phyloP scores from a whole-genome alignment of 1,140 invertebrate genomes.

The Brachionus koreanus region DNA sequence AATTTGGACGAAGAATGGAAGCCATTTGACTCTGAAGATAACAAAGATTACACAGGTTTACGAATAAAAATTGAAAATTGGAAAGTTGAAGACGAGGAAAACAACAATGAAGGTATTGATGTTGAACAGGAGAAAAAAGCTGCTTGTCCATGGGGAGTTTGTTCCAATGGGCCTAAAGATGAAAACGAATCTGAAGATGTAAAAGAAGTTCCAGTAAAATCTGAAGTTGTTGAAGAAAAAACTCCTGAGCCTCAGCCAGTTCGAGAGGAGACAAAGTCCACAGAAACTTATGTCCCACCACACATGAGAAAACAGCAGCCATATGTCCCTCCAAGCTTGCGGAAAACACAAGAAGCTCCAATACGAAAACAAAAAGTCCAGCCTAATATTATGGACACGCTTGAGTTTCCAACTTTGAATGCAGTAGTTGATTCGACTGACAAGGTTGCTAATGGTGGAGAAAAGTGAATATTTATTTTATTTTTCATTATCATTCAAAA shows the following conservation, averaged over 20 bases:
- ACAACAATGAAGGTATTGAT: slow-evolving; percentile 11
- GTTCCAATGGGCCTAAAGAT: background rate
- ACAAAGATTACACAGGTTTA: slow-evolving; percentile 37
- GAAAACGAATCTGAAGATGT: background rate
- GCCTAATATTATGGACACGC: slow-evolving; percentile 36
- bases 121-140: slow-evolving; percentile 35
- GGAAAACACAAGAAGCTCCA: background rate
- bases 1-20: slow-evolving; percentile 44
- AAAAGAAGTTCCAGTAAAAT: background rate
- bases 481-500: background rate
- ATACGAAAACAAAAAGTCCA: slow-evolving; percentile 2
- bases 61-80: slow-evolving; percentile 41
- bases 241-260: background rate
- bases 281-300: slow-evolving; percentile 6
- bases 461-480: background rate
- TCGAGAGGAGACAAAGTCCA: background rate
- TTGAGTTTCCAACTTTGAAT: slow-evolving; percentile 40
- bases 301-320: background rate
- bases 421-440: background rate
- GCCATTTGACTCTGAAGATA: slow-evolving; percentile 41
- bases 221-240: background rate
- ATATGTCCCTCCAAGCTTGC: slow-evolving; percentile 25
- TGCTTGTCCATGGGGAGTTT: slow-evolving; percentile 12
- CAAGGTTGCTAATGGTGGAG: background rate
- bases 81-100: slow-evolving; percentile 42